phyloP scores from a whole-genome alignment of 2,113 vertebrate species.

The Channa argus region DNA sequence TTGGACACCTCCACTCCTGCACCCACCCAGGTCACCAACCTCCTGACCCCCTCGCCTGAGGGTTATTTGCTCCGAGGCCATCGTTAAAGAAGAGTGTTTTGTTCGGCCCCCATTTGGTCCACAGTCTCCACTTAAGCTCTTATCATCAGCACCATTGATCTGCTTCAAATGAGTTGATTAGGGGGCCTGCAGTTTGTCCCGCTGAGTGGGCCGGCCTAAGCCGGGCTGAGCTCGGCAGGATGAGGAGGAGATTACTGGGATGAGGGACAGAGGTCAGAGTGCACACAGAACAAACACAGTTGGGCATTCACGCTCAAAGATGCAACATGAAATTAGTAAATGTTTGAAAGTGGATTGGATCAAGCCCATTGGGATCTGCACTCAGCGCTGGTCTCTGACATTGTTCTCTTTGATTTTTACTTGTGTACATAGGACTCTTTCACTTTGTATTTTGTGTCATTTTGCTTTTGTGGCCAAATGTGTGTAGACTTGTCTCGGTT shows the following conservation, averaged over 20 bases:
- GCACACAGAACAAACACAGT: constrained; percentile 67
- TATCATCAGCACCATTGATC: constrained; percentile 81
- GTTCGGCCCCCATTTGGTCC: constrained; percentile 66
- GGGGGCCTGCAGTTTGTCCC: constrained; percentile 77
- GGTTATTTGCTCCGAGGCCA: constrained; percentile 80
- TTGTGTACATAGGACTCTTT: constrained; percentile 17
- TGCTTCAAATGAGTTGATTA: constrained; percentile 82
- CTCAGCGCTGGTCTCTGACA: constrained; percentile 39
- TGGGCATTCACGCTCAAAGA: constrained; percentile 69
- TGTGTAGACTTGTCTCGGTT: too few species aligned
- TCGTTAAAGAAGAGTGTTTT: constrained; percentile 81
- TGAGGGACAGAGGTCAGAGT: constrained; percentile 66
- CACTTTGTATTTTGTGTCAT: constrained; percentile 5
- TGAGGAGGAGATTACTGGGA: constrained; percentile 41
- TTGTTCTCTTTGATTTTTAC: constrained; percentile 40
- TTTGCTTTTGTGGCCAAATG: background rate
- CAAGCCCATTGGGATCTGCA: constrained; percentile 26
- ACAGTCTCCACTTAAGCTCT: constrained; percentile 59
- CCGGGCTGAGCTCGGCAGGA: constrained; percentile 48
- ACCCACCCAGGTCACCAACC: constrained; percentile 77
- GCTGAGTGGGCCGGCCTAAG: constrained; percentile 63
- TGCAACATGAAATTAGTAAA: constrained; percentile 67
- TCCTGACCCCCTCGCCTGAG: constrained; percentile 71
- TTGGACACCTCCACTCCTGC: constrained; percentile 73
- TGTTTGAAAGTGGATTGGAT: constrained; percentile 59